Conservation (phyloP, 2,113 vertebrate species). For the Mesembrinibis cayennensis region DNA sequence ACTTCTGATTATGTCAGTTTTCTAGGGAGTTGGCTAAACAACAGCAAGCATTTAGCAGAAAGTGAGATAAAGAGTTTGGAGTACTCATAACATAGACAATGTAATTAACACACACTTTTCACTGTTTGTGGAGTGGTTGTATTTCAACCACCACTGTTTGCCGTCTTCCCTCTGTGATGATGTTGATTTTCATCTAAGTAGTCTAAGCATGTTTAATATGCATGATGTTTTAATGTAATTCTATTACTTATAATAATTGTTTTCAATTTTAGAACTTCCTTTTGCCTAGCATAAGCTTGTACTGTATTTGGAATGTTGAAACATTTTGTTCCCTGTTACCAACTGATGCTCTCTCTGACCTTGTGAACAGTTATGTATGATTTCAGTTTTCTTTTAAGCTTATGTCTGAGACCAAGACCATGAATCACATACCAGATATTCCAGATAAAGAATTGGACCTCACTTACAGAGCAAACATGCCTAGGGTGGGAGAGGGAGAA, state of each 20-base stretch:
- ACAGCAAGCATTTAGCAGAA: background rate
- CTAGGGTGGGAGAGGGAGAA: background rate
- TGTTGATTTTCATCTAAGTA: background rate
- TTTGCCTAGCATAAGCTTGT: background rate
- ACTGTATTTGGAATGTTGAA: background rate
- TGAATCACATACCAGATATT: slow-evolving; percentile 1
- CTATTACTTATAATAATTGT: background rate
- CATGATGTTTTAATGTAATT: background rate
- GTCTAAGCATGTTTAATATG: background rate
- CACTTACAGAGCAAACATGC: background rate
- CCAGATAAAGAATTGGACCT: background rate
- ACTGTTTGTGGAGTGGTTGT: background rate
- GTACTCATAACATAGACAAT: rapidly evolving
- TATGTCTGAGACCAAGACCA: background rate
- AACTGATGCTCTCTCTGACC: background rate
- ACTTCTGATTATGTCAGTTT: background rate
- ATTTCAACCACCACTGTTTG: background rate
- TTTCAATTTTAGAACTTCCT: background rate
- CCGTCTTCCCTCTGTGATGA: background rate
- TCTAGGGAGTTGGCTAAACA: background rate
- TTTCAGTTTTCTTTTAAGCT: background rate
- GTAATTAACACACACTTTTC: background rate
- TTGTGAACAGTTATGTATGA: background rate
- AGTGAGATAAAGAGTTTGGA: background rate
- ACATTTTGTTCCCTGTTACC: background rate